Evolutionary conservation across 2,113 vertebrate species (phyloP), one percentile per base, ranked within the genome.

Genomic region (Etheostoma cragini): DNA sequence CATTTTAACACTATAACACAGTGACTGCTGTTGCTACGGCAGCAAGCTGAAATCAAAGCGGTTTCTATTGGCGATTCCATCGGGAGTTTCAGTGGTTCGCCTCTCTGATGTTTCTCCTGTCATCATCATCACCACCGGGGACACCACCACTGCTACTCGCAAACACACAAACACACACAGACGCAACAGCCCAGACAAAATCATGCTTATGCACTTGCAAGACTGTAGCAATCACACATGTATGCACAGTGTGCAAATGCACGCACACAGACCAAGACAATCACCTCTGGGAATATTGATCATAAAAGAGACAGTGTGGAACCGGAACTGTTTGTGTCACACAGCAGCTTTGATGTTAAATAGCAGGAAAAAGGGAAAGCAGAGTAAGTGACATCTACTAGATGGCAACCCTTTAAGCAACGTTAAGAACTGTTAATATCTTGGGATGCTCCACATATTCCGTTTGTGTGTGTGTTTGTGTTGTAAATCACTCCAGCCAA

Each of bases 11-110:
- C 74, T 64, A 64, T 60, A 79, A 83, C 80, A 87, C 75, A 45
- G 74, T 74, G 70, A 68, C 84, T 60, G 82, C 87, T 78, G 91
- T 94, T 94, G 93, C 89, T 91, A 90, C 89, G 88, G 92, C 89
- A 92, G 87, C 89, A 35, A 68, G 86, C 70, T 88, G 83, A 82
- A 92, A 90, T 91, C 90, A 92, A 92, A 93, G 92, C 30, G 16
- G 74, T 87, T 87, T 84, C 91, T 82, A 77, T 57, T 70, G 78
- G 60, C 67, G 30, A 84, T 81, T 83, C 89, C 87, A 74, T 65
- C 0, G 62, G 80, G 92, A 91, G 82, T 64, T 80, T 91, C 80
- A 82, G 76, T 70, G 72, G 79, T 83, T 86, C 64, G 35, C 80
- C 76, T 73, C 88, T 83, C 76, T 84, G 88, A 91, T 90, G 80